phyloP scores from a whole-genome alignment of 2,888 invertebrate genomes.

The Cartodere bifasciata region DNA sequence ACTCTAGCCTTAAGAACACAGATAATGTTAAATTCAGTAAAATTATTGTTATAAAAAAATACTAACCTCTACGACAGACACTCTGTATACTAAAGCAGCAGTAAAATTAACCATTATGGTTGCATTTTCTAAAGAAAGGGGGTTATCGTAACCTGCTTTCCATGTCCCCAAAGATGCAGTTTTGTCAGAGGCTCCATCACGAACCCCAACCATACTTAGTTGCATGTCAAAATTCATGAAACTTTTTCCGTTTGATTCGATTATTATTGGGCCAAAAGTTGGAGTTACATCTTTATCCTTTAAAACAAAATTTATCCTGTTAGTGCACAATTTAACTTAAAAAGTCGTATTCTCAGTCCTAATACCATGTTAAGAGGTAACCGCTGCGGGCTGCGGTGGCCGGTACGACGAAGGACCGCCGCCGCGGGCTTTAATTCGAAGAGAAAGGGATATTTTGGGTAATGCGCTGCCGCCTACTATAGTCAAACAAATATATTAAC shows the following conservation, averaged over 20 bases:
- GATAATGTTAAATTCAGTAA: not conserved
- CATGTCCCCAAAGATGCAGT: conserved; percentile 61
- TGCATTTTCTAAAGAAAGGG: conserved; percentile 50
- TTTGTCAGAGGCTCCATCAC: conserved; percentile 60
- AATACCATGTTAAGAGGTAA: too few relatives aligned
- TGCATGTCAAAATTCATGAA: conserved; percentile 65
- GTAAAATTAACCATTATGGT: conserved; percentile 60
- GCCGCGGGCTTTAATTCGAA: too few relatives aligned
- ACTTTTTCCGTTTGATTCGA: conserved; percentile 56
- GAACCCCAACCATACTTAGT: conserved; percentile 55
- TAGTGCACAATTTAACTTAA: too few relatives aligned
- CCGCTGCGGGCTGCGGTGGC: too few relatives aligned
- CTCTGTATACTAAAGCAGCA: conserved; percentile 72
- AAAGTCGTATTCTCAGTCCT: too few relatives aligned
- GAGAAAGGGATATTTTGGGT: too few relatives aligned
- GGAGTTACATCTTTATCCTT: conserved; percentile 45
- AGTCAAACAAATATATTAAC: too few relatives aligned
- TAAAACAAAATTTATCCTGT: too few relatives aligned
- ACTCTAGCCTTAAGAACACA: not conserved
- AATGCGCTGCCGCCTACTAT: too few relatives aligned
- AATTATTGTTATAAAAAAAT: conserved; percentile 10
- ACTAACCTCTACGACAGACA: conserved; percentile 72
- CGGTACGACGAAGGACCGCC: too few relatives aligned
- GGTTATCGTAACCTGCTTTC: conserved; percentile 61
- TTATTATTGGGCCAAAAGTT: conserved; percentile 54